Evolutionary conservation across 1,140 invertebrate species (phyloP).

Genomic region (Heliconius eleuchia): DNA sequence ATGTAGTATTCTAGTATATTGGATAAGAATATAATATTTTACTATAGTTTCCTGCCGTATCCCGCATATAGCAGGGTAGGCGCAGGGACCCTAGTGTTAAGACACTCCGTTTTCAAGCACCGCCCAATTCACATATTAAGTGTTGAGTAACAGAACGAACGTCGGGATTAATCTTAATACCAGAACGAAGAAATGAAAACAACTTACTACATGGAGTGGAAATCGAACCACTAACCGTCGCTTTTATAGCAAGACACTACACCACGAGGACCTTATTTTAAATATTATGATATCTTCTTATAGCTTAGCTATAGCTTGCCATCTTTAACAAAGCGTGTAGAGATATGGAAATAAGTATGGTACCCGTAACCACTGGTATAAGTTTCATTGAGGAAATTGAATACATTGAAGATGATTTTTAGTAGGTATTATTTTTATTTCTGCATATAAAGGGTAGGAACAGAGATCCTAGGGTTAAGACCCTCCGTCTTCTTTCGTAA

Average conservation of each 20-base stretch:
- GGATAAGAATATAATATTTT: too few relatives aligned
- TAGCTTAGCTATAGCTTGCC: neutral
- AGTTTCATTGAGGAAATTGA: slow-evolving; percentile 7
- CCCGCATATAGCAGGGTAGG: neutral
- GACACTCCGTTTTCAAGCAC: neutral
- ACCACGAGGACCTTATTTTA: too few relatives aligned
- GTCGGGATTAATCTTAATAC: too few relatives aligned
- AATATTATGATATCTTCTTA: neutral
- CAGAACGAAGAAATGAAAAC: too few relatives aligned
- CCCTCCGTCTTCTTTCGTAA: neutral
- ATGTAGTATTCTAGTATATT: neutral
- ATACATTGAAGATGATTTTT: neutral
- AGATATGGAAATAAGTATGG: slow-evolving; percentile 15
- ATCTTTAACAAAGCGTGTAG: neutral
- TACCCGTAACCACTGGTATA: neutral
- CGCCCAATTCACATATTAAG: too few relatives aligned
- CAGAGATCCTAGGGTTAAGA: neutral
- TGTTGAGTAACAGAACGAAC: too few relatives aligned
- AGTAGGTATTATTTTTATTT: neutral
- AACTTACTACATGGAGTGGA: too few relatives aligned
- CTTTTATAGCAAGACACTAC: too few relatives aligned
- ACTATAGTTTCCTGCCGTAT: neutral
- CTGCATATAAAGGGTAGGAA: too few relatives aligned
- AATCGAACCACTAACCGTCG: too few relatives aligned
- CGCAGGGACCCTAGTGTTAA: neutral